Evolutionary conservation across 2,888 invertebrate species (phyloP).

Genomic region (Metacarcinus magister): DNA sequence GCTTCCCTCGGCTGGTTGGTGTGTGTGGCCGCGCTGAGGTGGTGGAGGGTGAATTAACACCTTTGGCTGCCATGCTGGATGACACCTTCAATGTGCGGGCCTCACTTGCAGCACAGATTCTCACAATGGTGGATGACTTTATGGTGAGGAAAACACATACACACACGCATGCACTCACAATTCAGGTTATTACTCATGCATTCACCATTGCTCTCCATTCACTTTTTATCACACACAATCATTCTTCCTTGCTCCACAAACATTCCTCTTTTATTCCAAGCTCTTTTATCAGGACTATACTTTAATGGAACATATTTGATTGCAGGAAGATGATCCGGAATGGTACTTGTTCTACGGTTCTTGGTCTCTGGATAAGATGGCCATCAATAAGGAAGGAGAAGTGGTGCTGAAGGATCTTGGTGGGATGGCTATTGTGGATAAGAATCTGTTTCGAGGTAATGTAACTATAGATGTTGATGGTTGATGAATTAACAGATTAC

Average conservation of each 20-base stretch:
- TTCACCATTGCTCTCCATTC: no score
- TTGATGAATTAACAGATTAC: neutral
- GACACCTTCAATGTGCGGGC: constrained; percentile 80
- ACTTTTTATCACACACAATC: no score
- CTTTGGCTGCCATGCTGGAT: constrained; percentile 67
- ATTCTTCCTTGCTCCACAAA: no score
- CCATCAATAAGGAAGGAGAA: constrained; percentile 78
- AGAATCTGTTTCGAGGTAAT: constrained; percentile 73
- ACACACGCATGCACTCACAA: neutral
- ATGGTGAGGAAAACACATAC: constrained; percentile 66
- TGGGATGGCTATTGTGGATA: constrained; percentile 73
- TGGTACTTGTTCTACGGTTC: constrained; percentile 75
- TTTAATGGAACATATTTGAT: neutral
- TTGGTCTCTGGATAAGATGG: constrained; percentile 65
- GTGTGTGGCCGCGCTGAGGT: constrained; percentile 77
- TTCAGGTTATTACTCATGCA: no score
- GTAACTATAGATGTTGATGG: constrained; percentile 21
- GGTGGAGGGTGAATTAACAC: constrained; percentile 78
- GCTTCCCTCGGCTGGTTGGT: constrained; percentile 76
- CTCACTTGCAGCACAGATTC: constrained; percentile 79
- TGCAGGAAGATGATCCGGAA: constrained; percentile 77
- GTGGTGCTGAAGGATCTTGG: constrained; percentile 72
- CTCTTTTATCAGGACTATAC: no score
- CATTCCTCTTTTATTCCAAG: no score
- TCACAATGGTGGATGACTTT: constrained; percentile 81